Base-by-base conservation (phyloP, 2,888 invertebrate genomes). In the Panopea generosa region DNA sequence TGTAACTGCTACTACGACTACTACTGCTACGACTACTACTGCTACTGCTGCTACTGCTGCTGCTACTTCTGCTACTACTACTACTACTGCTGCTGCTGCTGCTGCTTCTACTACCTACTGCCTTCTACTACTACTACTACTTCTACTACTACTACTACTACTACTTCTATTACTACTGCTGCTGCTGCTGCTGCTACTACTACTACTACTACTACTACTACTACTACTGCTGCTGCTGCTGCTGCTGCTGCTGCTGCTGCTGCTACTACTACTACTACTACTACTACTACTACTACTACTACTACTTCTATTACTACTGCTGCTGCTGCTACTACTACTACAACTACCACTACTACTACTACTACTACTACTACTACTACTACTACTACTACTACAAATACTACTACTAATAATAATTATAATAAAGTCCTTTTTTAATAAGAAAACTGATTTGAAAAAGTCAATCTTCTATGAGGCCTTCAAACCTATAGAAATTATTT, bases 21-120 rank as follows among this genome's bases (percentile, higher is more conserved):
- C n/a, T n/a, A n/a, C n/a, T n/a, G n/a, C n/a, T n/a, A n/a, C n/a
- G n/a, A n/a, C n/a, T n/a, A n/a, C n/a, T n/a, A n/a, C n/a, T n/a
- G n/a, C n/a, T n/a, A n/a, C n/a, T n/a, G n/a, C n/a, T n/a, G n/a
- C n/a, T n/a, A n/a, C n/a, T n/a, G n/a, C n/a, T n/a, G n/a, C n/a
- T n/a, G n/a, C n/a, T n/a, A n/a, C n/a, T n/a, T n/a, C n/a, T n/a
- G n/a, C n/a, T n/a, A n/a, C n/a, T n/a, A n/a, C n/a, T n/a, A n/a
- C n/a, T n/a, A n/a, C n/a, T n/a, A n/a, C n/a, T n/a, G n/a, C n/a
- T n/a, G n/a, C n/a, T n/a, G n/a, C n/a, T n/a, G n/a, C n/a, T n/a
- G n/a, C n/a, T n/a, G n/a, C n/a, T n/a, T n/a, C n/a, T 49, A 49
- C 50, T 49, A 20, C n/a, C 40, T 40, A 40, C 40, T 40, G 9